Evolutionary conservation across 2,888 invertebrate species (phyloP), one percentile per base, ranked within the genome.

Genomic region (Cepaea hortensis): DNA sequence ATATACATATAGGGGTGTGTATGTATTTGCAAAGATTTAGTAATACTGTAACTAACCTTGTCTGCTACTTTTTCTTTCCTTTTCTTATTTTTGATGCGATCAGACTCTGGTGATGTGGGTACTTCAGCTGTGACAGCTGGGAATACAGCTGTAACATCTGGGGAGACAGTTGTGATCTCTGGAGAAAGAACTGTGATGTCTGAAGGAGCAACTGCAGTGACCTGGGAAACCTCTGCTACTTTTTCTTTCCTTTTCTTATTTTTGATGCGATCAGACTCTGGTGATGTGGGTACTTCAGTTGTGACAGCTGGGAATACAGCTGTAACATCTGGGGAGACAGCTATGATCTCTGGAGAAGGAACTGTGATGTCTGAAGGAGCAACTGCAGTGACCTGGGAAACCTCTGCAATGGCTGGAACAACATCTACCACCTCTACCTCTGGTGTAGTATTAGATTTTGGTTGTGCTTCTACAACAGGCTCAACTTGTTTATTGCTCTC

Each of bases 211-310:
- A 48, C 85, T 15, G 81, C 73, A 23, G 81, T 50, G n/a, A 50
- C 84, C 18, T 35, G 35, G 35, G 35, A 35, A 35, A 35, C 50
- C 85, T 68, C 81, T 84, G 72, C 77, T 81, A 77, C 61, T 86
- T 88, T 73, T 85, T 88, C 85, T 79, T 90, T 89, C 81, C 90
- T 90, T 70, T 90, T 91, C 88, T 85, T 88, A 50, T 85, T 82
- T 46, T 72, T 87, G 50, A 61, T 9, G 15, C 75, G 61, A 18
- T 46, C 23, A 3, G 23, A 80, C 46, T 68, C 75, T 46, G 73
- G 77, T 46, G 73, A 81, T n/a, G 72, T 80, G 4, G 79, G 61
- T 23, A 50, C 79, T 15, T 81, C 86, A 9, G 35, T 55, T 65
- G 85, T 77, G 5, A 6, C 73, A 48, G 73, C 76, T 20, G 68